Evolutionary conservation across 2,888 invertebrate genomes (phyloP).

Genomic region (Torymus tubicola): DNA sequence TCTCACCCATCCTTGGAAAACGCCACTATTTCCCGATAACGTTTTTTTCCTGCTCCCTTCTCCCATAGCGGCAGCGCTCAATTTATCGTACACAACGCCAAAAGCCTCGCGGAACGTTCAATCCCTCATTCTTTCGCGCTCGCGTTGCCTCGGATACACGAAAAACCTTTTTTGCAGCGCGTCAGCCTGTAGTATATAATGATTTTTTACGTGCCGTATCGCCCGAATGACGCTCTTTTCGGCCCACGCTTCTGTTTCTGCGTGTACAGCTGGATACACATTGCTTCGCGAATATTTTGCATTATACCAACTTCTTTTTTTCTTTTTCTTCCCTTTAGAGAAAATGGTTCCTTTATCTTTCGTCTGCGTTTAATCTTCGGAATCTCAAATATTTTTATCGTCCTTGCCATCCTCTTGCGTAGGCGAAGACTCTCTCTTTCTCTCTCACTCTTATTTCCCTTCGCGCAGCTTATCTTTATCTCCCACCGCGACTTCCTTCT

Average conservation of each 20-base stretch:
- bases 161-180: conserved; percentile 43
- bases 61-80: not conserved
- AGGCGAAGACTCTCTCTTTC: too few species aligned
- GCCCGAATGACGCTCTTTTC: not conserved
- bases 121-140: conserved; percentile 12
- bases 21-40: too few species aligned
- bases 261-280: too few species aligned
- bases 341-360: not conserved
- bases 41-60: too few species aligned
- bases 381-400: conserved; percentile 34
- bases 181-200: conserved; percentile 8
- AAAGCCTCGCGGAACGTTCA: not conserved
- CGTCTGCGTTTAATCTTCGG: conserved; percentile 23
- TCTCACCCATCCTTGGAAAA: too few species aligned
- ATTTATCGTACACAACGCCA: conserved; percentile 12
- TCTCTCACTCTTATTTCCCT: not conserved
- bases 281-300: too few species aligned
- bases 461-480: conserved; percentile 30
- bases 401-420: not conserved
- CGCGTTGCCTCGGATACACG: conserved; percentile 14
- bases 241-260: not conserved
- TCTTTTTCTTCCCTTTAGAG: not conserved
- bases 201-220: conserved; percentile 37
- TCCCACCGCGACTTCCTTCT: not conserved
- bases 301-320: too few species aligned